Percentiles rank a stretch among this genome's conserved stretches.
Conservation (phyloP, 2,113 vertebrate genomes). For the Sigmodon hispidus region DNA sequence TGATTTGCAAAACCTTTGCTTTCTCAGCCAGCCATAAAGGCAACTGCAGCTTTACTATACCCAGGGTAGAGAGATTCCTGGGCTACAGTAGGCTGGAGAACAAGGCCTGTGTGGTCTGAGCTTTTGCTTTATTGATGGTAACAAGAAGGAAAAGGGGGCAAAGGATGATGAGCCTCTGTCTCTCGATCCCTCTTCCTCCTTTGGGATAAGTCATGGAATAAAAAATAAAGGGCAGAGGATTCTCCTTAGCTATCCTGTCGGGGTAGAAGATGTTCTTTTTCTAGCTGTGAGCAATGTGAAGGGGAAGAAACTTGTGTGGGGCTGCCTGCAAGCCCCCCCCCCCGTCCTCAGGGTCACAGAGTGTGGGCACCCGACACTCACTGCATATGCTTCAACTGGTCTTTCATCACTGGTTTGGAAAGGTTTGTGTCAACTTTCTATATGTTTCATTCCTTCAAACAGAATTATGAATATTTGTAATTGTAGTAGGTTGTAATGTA, state of each 20-base stretch:
- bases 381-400: neutral
- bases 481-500: neutral
- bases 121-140: neutral
- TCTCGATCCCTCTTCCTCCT: neutral
- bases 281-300: neutral
- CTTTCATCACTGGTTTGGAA: neutral
- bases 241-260: neutral
- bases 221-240: neutral
- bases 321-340: too few relatives aligned
- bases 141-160: neutral
- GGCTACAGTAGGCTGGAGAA: rapidly evolving
- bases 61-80: neutral
- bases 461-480: neutral
- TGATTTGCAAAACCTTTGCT: neutral
- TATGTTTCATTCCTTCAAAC: neutral
- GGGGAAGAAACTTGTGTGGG: neutral
- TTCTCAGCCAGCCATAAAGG: neutral
- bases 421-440: neutral
- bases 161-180: neutral
- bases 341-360: neutral
- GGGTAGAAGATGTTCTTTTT: neutral
- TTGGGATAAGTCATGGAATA: neutral
- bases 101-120: neutral
- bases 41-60: neutral
- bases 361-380: rapidly evolving